Percentiles rank a stretch among this genome's conserved stretches.
These are phyloP conservation scores for Pristiophorus japonicus DNA, from an alignment of 2,113 vertebrate species.

Conservation along the genomic window DNA sequence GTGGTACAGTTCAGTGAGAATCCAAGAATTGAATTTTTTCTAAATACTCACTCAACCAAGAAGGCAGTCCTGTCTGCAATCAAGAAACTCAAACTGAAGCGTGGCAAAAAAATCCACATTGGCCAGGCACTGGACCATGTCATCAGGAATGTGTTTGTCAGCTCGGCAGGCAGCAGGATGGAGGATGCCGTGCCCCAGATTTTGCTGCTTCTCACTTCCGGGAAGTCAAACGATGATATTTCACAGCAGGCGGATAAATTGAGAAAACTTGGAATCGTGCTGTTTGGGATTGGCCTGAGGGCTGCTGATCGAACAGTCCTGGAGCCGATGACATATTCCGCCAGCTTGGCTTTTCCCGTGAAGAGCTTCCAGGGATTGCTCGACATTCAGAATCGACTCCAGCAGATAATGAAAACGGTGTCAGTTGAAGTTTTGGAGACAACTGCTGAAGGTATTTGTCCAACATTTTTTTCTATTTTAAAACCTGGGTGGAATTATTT, in stretches of 20 bases:
- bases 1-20: conserved; percentile 81
- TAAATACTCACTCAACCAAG: conserved; percentile 68
- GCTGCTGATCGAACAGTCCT: conserved; percentile 65
- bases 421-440: conserved; percentile 51
- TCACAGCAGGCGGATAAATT: conserved; percentile 32
- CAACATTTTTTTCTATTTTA: background rate
- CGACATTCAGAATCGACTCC: conserved; percentile 51
- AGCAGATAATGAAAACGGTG: conserved; percentile 53
- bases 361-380: conserved; percentile 49
- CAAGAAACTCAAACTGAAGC: conserved; percentile 67
- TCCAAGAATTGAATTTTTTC: conserved; percentile 76
- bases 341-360: conserved; percentile 68
- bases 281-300: conserved; percentile 77
- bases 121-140: conserved; percentile 76
- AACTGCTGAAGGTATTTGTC: background rate
- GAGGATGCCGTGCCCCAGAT: conserved; percentile 71
- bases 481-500: background rate
- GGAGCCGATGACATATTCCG: conserved; percentile 75
- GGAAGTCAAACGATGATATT: conserved; percentile 60
- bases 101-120: conserved; percentile 71
- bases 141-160: conserved; percentile 67
- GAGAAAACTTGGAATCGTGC: conserved; percentile 64
- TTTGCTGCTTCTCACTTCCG: conserved; percentile 74
- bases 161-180: conserved; percentile 74
- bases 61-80: conserved; percentile 68